These are phyloP conservation scores for Acestrorhynchus altus DNA, from an alignment of 2,797 vertebrate genomes.

Conservation along the genomic window DNA sequence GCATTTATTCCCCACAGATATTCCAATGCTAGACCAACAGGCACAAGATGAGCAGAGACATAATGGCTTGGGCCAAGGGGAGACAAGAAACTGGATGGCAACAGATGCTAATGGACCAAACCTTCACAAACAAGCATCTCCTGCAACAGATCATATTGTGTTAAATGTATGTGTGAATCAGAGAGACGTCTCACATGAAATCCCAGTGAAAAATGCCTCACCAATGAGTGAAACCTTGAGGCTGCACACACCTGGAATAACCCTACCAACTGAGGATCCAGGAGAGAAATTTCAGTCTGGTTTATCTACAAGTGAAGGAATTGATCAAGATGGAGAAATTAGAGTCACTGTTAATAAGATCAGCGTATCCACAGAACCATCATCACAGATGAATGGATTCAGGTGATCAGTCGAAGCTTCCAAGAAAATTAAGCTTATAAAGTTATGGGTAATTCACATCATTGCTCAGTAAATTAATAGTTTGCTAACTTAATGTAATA, in stretches of 20 bases:
- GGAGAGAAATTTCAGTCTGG: constrained; percentile 20
- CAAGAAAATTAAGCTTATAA: background rate
- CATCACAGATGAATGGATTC: constrained; percentile 49
- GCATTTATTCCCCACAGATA: constrained; percentile 30
- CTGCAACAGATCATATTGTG: constrained; percentile 48
- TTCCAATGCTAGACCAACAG: constrained; percentile 19
- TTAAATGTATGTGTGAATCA: constrained; percentile 20
- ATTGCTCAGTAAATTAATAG: too few species aligned
- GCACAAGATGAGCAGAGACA: constrained; percentile 3
- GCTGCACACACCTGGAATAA: constrained; percentile 40
- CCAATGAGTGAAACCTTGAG: constrained; percentile 35
- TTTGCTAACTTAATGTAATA: background rate
- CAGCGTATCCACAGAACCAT: background rate
- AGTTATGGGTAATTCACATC: too few species aligned
- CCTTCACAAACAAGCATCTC: constrained; percentile 44
- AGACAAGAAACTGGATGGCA: constrained; percentile 17
- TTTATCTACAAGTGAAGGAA: constrained; percentile 8
- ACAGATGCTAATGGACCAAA: constrained; percentile 31
- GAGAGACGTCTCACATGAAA: constrained; percentile 22
- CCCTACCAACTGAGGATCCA: constrained; percentile 8
- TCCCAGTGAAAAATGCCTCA: constrained; percentile 10
- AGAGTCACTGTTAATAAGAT: constrained; percentile 4
- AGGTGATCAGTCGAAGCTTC: constrained; percentile 24
- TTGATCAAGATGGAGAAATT: constrained; percentile 9
- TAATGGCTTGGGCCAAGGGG: constrained; percentile 21